Evolutionary conservation across 2,888 invertebrate species (phyloP).

Genomic region (Merodon equestris): DNA sequence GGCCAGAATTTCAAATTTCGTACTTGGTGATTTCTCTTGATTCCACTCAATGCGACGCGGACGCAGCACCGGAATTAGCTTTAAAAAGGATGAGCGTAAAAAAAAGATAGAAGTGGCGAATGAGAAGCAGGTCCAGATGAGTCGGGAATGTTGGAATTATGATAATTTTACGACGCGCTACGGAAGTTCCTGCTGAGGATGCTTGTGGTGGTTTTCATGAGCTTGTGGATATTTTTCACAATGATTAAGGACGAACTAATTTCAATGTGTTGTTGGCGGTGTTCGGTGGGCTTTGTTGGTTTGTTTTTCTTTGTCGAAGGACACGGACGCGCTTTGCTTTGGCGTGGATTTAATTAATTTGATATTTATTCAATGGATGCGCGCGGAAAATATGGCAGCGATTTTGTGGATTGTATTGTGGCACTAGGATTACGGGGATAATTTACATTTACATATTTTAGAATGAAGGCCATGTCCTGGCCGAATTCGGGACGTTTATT

Average conservation of each 20-base stretch:
- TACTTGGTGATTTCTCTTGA: conserved; percentile 34
- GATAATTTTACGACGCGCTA: conserved; percentile 62
- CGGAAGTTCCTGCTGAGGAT: conserved; percentile 55
- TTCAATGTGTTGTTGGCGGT: conserved; percentile 16
- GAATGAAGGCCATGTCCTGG: conserved; percentile 28
- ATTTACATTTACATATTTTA: conserved; percentile 47
- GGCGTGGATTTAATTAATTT: conserved; percentile 70
- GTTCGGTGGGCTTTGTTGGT: too few species aligned
- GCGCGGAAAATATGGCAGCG: conserved; percentile 45
- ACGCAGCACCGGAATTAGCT: conserved; percentile 58
- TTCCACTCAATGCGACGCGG: too few species aligned
- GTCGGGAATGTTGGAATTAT: conserved; percentile 61
- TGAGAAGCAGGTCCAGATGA: conserved; percentile 65
- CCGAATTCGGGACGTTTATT: conserved; percentile 28
- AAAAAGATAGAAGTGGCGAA: too few species aligned
- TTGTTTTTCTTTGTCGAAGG: conserved; percentile 9
- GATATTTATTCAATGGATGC: conserved; percentile 69
- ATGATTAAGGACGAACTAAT: conserved; percentile 67
- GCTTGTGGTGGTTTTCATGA: conserved; percentile 44
- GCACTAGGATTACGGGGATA: conserved; percentile 40
- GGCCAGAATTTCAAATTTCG: conserved; percentile 44
- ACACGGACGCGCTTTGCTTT: conserved; percentile 31
- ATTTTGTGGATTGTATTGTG: conserved; percentile 47
- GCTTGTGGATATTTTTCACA: conserved; percentile 35
- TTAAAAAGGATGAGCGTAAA: conserved; percentile 70